phyloP scores from a whole-genome alignment of 2,113 vertebrate genomes.

The Pitta sordida region DNA sequence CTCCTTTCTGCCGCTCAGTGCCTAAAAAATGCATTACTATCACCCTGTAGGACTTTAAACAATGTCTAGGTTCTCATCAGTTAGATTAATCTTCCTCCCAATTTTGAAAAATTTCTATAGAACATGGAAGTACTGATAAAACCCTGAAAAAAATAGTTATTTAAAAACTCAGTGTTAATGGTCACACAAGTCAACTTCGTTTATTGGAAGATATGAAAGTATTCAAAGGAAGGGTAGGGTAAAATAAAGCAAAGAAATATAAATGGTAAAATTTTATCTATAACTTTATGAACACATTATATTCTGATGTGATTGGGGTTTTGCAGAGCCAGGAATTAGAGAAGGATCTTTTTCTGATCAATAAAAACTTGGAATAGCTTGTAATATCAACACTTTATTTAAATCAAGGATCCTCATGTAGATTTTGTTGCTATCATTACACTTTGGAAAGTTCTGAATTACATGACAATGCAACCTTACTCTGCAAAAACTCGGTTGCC shows the following conservation, averaged over 20 bases:
- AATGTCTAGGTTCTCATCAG: neutral
- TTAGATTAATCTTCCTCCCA: neutral
- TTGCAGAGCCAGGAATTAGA: neutral
- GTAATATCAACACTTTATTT: conserved; percentile 20
- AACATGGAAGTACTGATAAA: neutral
- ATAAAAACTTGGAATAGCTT: conserved; percentile 21
- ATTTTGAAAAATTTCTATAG: neutral
- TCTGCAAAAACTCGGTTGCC: neutral
- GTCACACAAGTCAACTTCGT: neutral
- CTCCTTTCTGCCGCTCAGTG: too few species aligned
- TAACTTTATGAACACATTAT: neutral
- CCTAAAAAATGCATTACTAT: too few species aligned
- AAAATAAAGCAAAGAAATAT: neutral
- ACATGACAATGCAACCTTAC: neutral
- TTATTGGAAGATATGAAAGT: neutral
- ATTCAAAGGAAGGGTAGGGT: neutral
- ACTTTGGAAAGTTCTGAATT: conserved; percentile 7
- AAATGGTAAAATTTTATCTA: neutral
- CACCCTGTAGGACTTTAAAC: neutral
- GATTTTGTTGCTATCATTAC: neutral
- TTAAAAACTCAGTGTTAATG: neutral
- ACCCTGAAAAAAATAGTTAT: neutral
- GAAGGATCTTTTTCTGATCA: conserved; percentile 9
- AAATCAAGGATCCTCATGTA: neutral
- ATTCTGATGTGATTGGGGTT: neutral